Percentiles rank a stretch among this genome's conserved stretches.
Conservation (phyloP, 2,797 vertebrate species). For the Poecilia gillii region DNA sequence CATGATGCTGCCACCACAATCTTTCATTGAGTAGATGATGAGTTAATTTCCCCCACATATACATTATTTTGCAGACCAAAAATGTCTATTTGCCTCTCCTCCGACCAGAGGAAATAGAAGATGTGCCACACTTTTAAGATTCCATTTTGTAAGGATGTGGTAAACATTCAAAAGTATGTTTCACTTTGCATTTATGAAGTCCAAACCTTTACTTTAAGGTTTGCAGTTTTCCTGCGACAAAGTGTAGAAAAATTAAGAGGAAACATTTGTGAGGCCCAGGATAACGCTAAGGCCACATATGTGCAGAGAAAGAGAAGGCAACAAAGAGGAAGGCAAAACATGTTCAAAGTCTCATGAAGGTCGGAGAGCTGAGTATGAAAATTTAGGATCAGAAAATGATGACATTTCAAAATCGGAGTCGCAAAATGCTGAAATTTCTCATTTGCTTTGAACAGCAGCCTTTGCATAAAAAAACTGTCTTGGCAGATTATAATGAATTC, state of each 20-base stretch:
- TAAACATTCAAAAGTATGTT: neutral
- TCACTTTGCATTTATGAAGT: neutral
- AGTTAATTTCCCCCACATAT: neutral
- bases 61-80: neutral
- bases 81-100: neutral
- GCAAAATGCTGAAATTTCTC: slow-evolving; percentile 17
- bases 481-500: slow-evolving; percentile 61
- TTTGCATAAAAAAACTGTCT: slow-evolving; percentile 68
- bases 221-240: neutral
- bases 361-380: neutral
- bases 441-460: slow-evolving; percentile 48
- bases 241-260: neutral
- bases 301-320: neutral
- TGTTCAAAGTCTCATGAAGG: neutral
- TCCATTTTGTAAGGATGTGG: neutral
- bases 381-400: neutral
- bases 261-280: neutral
- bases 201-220: neutral
- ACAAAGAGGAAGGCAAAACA: neutral
- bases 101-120: neutral
- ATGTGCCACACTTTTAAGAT: neutral
- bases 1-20: neutral
- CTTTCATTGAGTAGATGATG: neutral
- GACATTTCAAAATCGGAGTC: neutral
- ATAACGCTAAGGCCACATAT: neutral